Base-by-base conservation (phyloP, 2,888 invertebrate species). In the Leptodirus hochenwartii region DNA sequence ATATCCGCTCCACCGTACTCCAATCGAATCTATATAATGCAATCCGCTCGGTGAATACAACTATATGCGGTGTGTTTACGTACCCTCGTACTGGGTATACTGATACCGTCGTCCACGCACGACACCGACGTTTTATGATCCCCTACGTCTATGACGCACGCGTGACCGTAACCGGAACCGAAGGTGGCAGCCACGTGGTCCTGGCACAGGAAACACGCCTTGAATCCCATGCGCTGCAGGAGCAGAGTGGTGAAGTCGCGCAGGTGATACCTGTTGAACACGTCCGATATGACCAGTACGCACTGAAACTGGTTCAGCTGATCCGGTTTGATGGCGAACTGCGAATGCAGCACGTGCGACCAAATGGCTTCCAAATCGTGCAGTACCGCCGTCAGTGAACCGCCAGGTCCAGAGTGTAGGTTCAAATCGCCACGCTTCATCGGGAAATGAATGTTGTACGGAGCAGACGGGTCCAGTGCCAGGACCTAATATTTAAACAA, bases 31-130 rank as follows among this genome's bases (percentile, higher is more conserved):
- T 56, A 41, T 28, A 40, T 6, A 25, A 25, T 8, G 6, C 11
- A 6, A n/a, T 6, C 10, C 10, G 25, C 6, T 6, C 17, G 6
- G 6, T 25, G 8, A 9, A 9, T 10, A 10, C 8, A 25, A 25
- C 11, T 10, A 24, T 28, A 15, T n/a, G n/a, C n/a, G n/a, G 4
- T 17, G 5, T 25, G 12, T n/a, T 27, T 30, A 32, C 46, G 43
- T 45, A 76, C 69, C 46, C 90, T 62, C 0, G 91, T 87, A 38
- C 78, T 76, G 40, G 79, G 71, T 46, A 87, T 85, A 14, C 91
- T 91, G 35, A 93, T 81, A 1, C 90, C 91, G 61, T 93, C 93
- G 59, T 93, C 93, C 1, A 93, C 88, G 58, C 93, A 95, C 2
- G 88, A 88, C 12, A 95, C 79, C 1, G 90, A 85, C 0, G 87